These are phyloP conservation scores for Harmothoe impar DNA, from an alignment of 2,888 invertebrate species.

Conservation along the genomic window DNA sequence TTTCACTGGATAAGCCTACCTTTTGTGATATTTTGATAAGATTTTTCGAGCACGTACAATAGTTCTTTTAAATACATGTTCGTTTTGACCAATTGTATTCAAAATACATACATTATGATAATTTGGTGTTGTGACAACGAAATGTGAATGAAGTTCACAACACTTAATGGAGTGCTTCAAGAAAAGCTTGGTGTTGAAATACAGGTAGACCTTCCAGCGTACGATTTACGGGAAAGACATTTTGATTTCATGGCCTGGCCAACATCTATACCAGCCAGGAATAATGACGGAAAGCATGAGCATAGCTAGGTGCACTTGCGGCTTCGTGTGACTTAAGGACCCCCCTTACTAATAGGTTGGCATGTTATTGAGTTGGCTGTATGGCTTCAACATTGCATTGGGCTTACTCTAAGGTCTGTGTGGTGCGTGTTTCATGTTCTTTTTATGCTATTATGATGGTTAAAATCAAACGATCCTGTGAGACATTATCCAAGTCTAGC, in stretches of 20 bases:
- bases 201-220: conserved; percentile 33
- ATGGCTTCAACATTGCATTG: conserved; percentile 51
- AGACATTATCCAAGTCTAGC: background rate
- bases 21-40: background rate
- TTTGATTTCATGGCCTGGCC: conserved; percentile 17
- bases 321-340: conserved; percentile 26
- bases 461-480: background rate
- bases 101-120: background rate
- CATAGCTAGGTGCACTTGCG: conserved; percentile 51
- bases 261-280: background rate
- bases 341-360: background rate
- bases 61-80: no score
- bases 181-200: background rate
- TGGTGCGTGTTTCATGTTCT: background rate
- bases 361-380: background rate
- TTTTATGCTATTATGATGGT: background rate
- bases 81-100: no score
- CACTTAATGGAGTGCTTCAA: background rate
- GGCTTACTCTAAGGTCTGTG: background rate
- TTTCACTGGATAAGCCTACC: conserved; percentile 17
- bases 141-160: conserved; percentile 24
- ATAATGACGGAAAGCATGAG: conserved; percentile 36
- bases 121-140: background rate
- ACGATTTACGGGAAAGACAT: conserved; percentile 12
- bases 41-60: no score